Evolutionary conservation across 2,797 vertebrate species (phyloP), one percentile per base, ranked within the genome.

Genomic region (Siniperca undulata): DNA sequence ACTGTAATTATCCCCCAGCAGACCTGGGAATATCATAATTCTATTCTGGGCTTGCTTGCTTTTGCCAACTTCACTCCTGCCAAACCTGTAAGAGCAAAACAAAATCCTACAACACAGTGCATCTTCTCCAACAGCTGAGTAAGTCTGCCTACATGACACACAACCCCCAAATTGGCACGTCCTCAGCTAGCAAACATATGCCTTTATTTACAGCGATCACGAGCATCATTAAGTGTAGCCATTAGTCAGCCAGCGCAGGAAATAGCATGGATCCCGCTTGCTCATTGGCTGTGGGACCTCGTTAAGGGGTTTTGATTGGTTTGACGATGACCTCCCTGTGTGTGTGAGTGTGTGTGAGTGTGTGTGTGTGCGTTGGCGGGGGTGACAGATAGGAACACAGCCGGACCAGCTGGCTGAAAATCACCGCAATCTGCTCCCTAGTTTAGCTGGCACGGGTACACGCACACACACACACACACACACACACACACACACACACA

Each of bases 361-460:
- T 20, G 70, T 36, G 81, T 19, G 58, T 70, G 75, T 52, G 72
- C 46, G 69, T 40, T 88, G 83, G 86, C 68, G 40, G 70, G 67
- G 72, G 53, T 87, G 89, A 93, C 76, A 78, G 89, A 92, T 83
- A 87, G 78, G 68, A 82, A 88, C 82, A 86, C 83, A 92, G 88
- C 84, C 86, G 62, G 90, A 93, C 89, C 94, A 93, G 93, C 93
- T 93, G 92, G 92, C 87, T 86, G 87, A 85, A 91, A 94, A 93
- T 94, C 89, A 86, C 83, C n/a, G 27, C 92, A 94, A 94, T 94
- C 91, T 94, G 93, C 85, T 92, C 70, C 87, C 75, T 86, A 60
- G 84, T 91, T 92, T 81, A 55, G 82, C 75, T 90, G 84, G 75
- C 68, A 58, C 59, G 3, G 48, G 12, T 20, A 59, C 65, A 61